These are phyloP conservation scores for Drosophila funebris DNA, from an alignment of 1,140 invertebrate genomes.

Conservation along the genomic window DNA sequence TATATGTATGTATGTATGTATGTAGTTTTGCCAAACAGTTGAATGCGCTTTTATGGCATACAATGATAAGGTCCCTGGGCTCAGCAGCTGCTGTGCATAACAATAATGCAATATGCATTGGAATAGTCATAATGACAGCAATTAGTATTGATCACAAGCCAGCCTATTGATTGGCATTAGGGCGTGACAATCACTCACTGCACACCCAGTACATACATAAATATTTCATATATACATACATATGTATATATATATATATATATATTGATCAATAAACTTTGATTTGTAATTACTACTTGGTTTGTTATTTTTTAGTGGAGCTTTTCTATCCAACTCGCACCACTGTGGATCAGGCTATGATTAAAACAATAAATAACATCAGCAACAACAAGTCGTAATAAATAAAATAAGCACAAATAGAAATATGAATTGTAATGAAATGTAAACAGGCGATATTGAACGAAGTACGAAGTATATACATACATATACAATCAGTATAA, in stretches of 20 bases:
- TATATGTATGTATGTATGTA: background rate
- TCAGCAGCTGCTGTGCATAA: constrained; percentile 45
- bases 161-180: constrained; percentile 37
- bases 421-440: constrained; percentile 66
- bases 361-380: constrained; percentile 55
- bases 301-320: background rate
- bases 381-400: constrained; percentile 35
- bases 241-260: background rate
- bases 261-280: too few species aligned
- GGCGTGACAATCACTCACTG: constrained; percentile 6
- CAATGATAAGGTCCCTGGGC: constrained; percentile 39
- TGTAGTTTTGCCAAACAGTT: constrained; percentile 55
- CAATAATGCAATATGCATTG: constrained; percentile 53
- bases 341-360: constrained; percentile 52
- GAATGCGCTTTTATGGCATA: constrained; percentile 62
- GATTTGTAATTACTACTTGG: too few species aligned
- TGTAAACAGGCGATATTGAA: constrained; percentile 71
- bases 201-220: background rate
- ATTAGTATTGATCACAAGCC: constrained; percentile 69
- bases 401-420: constrained; percentile 52
- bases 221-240: background rate
- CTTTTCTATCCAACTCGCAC: constrained; percentile 21
- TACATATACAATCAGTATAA: constrained; percentile 26
- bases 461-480: constrained; percentile 29
- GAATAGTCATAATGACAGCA: constrained; percentile 66